These are phyloP conservation scores for Percopsis omiscomaycus DNA, from an alignment of 2,797 vertebrate species.

Conservation along the genomic window DNA sequence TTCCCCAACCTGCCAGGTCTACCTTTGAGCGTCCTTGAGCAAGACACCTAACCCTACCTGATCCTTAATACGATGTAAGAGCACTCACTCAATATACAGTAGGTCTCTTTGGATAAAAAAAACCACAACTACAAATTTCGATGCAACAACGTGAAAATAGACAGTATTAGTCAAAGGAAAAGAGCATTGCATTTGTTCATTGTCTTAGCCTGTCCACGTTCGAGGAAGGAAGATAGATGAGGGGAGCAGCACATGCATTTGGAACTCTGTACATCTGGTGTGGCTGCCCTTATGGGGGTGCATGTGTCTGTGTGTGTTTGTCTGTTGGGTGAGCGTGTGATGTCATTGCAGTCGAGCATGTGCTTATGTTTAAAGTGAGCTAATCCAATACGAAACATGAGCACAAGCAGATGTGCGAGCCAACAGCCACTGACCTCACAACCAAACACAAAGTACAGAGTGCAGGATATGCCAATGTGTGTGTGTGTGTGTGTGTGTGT, in stretches of 20 bases:
- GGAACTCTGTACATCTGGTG: slow-evolving; percentile 58
- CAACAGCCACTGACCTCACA: slow-evolving; percentile 37
- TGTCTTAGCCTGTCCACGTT: slow-evolving; percentile 34
- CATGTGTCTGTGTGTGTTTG: slow-evolving; percentile 6
- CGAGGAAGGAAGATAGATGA: slow-evolving; percentile 57
- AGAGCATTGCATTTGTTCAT: too few relatives aligned
- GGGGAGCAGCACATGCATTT: slow-evolving; percentile 63
- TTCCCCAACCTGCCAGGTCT: too few relatives aligned
- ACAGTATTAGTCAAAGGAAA: slow-evolving; percentile 40
- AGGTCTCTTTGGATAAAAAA: too few relatives aligned
- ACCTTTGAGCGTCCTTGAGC: too few relatives aligned
- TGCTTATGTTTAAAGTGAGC: slow-evolving; percentile 70
- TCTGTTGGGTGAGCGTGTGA: slow-evolving; percentile 35
- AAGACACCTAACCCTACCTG: too few relatives aligned
- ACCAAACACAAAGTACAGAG: slow-evolving; percentile 27
- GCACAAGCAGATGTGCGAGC: slow-evolving; percentile 42
- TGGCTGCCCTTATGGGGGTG: slow-evolving; percentile 23
- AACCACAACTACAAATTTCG: slow-evolving; percentile 31
- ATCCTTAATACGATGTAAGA: too few relatives aligned
- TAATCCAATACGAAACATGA: slow-evolving; percentile 58
- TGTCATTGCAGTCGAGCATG: slow-evolving; percentile 66
- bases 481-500: slow-evolving; percentile 15
- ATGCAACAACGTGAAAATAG: slow-evolving; percentile 22
- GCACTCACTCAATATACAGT: too few relatives aligned
- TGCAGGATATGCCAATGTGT: slow-evolving; percentile 10